Percentiles rank a stretch among this genome's conserved stretches.
phyloP scores from a whole-genome alignment of 2,113 vertebrate species.

The Raja brachyura region DNA sequence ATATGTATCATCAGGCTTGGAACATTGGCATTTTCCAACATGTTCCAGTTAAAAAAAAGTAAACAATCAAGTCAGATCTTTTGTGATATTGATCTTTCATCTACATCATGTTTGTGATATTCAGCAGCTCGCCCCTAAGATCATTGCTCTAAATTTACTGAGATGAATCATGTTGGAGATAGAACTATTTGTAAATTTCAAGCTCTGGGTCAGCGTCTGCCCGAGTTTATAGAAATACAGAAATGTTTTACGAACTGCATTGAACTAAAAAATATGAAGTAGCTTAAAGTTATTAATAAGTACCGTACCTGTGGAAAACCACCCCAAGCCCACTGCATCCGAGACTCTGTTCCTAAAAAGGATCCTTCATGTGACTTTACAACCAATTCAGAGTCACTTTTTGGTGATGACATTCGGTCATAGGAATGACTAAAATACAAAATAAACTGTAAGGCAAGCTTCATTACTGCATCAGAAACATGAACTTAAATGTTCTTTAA shows the following conservation, averaged over 20 bases:
- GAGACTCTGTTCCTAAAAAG: conserved; percentile 53
- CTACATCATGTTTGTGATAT: not conserved
- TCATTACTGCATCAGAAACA: not conserved
- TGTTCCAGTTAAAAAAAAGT: not conserved
- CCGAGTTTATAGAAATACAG: not conserved
- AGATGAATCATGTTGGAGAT: not conserved
- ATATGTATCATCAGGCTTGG: too few relatives aligned
- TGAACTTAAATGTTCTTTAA: not conserved
- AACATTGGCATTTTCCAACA: too few relatives aligned
- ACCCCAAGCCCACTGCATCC: conserved; percentile 86
- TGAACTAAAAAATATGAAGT: not conserved
- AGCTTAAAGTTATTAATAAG: not conserved
- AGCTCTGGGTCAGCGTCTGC: not conserved
- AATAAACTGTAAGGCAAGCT: not conserved
- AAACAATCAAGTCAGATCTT: not conserved
- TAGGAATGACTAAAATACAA: conserved; percentile 48
- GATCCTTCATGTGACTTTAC: conserved; percentile 55
- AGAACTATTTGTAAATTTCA: not conserved
- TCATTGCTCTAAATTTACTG: not conserved
- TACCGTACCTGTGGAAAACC: conserved; percentile 71
- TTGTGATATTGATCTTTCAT: not conserved
- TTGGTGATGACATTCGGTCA: conserved; percentile 58
- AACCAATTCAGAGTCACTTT: conserved; percentile 88
- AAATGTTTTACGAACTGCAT: not conserved
- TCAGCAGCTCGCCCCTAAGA: not conserved